Percentiles rank a stretch among this genome's conserved stretches.
These are phyloP conservation scores for Mizuhopecten yessoensis DNA, from an alignment of 1,140 invertebrate species.

Conservation along the genomic window DNA sequence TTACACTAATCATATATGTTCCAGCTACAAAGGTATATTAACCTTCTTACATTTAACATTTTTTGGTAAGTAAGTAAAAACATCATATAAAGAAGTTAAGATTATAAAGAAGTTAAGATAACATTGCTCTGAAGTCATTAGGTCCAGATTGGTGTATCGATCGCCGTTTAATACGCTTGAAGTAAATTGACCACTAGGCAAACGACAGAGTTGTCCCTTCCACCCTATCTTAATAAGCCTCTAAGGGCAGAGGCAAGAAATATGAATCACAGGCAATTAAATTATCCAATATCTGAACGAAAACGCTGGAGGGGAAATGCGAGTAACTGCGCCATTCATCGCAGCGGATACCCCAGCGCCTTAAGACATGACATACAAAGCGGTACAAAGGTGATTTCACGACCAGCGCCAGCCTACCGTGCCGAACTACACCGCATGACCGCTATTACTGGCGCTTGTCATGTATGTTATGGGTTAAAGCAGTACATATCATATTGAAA, in stretches of 20 bases:
- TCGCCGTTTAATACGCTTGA: not conserved
- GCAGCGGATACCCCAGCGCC: not conserved
- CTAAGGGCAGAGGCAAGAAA: not conserved
- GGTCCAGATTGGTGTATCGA: not conserved
- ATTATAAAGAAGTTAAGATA: too few species aligned
- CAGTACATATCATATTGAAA: not conserved
- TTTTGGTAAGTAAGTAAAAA: too few species aligned
- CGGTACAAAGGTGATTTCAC: not conserved
- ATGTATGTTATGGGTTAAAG: not conserved
- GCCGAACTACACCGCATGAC: not conserved
- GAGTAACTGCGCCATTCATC: not conserved
- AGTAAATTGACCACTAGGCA: constrained; percentile 5
- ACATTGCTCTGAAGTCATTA: too few species aligned
- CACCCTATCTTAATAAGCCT: constrained; percentile 16
- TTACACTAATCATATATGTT: too few species aligned
- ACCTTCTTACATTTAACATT: too few species aligned
- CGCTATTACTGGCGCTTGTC: not conserved
- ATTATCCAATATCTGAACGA: not conserved
- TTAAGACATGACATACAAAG: not conserved
- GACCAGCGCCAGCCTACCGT: not conserved
- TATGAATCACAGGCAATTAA: not conserved
- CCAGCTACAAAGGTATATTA: too few species aligned
- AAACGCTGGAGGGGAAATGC: not conserved
- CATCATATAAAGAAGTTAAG: too few species aligned
- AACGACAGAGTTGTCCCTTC: not conserved